Conservation (phyloP, 2,113 vertebrate species). For the Aldabrachelys gigantea region DNA sequence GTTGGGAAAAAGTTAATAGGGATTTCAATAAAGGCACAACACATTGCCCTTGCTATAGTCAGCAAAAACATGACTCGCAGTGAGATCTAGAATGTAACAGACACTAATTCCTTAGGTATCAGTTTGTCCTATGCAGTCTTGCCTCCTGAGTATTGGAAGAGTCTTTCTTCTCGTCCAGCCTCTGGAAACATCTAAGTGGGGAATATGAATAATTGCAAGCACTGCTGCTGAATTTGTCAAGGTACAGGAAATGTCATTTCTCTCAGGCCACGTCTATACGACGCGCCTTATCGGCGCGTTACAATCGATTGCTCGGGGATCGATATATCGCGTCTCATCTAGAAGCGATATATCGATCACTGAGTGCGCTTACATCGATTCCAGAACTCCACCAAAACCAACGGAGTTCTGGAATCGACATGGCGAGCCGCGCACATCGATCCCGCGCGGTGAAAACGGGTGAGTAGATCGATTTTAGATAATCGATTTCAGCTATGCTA, state of each 20-base stretch:
- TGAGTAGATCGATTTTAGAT: too few relatives aligned
- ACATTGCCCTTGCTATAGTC: background rate
- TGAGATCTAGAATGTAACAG: conserved; percentile 8
- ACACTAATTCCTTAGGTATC: conserved; percentile 29
- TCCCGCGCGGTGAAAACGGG: too few relatives aligned
- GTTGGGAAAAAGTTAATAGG: conserved; percentile 36
- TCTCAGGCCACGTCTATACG: too few relatives aligned
- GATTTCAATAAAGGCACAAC: conserved; percentile 41
- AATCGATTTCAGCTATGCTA: too few relatives aligned
- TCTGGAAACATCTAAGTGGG: conserved; percentile 52
- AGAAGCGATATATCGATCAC: too few relatives aligned
- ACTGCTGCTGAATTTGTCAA: conserved; percentile 19
- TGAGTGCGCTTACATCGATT: too few relatives aligned
- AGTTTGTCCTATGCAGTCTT: conserved; percentile 40
- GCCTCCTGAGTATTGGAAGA: conserved; percentile 45
- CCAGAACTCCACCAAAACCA: too few relatives aligned
- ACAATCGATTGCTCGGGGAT: too few relatives aligned
- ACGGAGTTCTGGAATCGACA: too few relatives aligned
- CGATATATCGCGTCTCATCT: too few relatives aligned
- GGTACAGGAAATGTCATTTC: conserved; percentile 22
- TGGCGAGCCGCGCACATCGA: too few relatives aligned
- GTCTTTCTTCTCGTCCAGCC: conserved; percentile 25
- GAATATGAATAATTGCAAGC: conserved; percentile 16
- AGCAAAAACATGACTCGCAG: background rate
- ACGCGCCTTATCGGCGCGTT: too few relatives aligned